Percentiles rank a stretch among this genome's conserved stretches.
phyloP scores from a whole-genome alignment of 2,113 vertebrate species.

The Peromyscus maniculatus region DNA sequence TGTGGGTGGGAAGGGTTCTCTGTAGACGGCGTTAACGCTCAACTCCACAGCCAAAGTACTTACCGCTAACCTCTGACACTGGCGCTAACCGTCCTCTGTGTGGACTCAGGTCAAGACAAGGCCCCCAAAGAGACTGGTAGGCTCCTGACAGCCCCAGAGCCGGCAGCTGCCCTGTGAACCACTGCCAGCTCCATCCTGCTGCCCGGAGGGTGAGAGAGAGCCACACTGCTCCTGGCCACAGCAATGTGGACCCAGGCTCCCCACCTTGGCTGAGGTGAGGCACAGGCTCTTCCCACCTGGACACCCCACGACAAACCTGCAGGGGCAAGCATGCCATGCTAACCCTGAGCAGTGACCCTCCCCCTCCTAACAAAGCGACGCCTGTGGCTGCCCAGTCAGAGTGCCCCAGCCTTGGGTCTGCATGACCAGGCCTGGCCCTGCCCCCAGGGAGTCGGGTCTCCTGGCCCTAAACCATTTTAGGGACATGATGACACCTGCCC shows the following conservation, averaged over 20 bases:
- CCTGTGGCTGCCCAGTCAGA: neutral
- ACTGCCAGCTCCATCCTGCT: neutral
- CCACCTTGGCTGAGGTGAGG: neutral
- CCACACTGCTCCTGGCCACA: neutral
- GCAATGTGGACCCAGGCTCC: neutral
- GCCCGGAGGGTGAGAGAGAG: neutral
- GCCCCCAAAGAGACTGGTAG: neutral
- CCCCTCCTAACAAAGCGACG: neutral
- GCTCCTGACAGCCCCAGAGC: neutral
- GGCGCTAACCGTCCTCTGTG: neutral
- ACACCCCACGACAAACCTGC: neutral
- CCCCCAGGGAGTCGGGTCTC: neutral
- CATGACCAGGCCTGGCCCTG: neutral
- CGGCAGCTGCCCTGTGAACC: neutral
- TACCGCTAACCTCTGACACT: neutral
- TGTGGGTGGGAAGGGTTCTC: neutral
- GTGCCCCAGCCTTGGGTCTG: neutral
- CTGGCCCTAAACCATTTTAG: neutral
- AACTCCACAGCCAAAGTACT: neutral
- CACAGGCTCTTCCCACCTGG: neutral
- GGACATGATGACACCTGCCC: neutral
- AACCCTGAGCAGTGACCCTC: neutral
- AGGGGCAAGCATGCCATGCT: neutral
- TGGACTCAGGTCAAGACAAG: neutral
- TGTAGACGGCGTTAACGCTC: too few relatives aligned